These are phyloP conservation scores for Rhadinocentrus ornatus DNA, from an alignment of 2,797 vertebrate species.

Conservation along the genomic window DNA sequence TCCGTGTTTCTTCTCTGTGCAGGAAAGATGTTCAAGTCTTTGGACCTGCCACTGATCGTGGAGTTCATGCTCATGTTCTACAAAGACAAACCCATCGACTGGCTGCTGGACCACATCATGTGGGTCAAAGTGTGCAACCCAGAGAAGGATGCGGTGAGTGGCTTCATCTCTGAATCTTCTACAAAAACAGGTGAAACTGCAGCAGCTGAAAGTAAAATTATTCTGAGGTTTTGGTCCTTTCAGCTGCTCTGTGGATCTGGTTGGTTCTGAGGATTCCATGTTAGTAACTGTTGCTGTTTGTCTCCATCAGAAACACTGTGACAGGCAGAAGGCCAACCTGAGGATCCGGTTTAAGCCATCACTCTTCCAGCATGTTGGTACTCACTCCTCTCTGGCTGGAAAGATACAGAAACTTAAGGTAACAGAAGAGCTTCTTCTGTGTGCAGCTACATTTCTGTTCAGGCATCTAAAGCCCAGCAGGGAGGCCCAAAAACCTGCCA, in stretches of 20 bases:
- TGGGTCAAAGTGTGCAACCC: conserved; percentile 99
- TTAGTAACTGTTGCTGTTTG: background rate
- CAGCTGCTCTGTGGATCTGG: too few relatives aligned
- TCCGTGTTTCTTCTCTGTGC: conserved; percentile 13
- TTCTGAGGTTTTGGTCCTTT: background rate
- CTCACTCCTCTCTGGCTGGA: conserved; percentile 95
- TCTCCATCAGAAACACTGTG: conserved; percentile 92
- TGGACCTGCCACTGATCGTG: conserved; percentile 96
- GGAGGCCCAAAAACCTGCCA: background rate
- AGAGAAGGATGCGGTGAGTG: conserved; percentile 95
- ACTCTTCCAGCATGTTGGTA: conserved; percentile 96
- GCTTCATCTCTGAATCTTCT: background rate
- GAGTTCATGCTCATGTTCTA: conserved; percentile 99
- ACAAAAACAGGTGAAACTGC: background rate
- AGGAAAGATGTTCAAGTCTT: conserved; percentile 99
- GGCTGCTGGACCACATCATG: conserved; percentile 98
- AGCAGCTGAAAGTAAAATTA: background rate
- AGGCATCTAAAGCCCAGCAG: background rate
- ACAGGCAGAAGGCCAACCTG: conserved; percentile 97
- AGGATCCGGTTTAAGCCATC: conserved; percentile 98
- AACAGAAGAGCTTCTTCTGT: background rate
- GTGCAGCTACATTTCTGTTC: background rate
- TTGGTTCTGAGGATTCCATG: too few relatives aligned
- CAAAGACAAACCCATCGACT: conserved; percentile 99
- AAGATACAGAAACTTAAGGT: conserved; percentile 99